These are phyloP conservation scores for Melanostoma scalare DNA, from an alignment of 2,888 invertebrate species.

Conservation along the genomic window DNA sequence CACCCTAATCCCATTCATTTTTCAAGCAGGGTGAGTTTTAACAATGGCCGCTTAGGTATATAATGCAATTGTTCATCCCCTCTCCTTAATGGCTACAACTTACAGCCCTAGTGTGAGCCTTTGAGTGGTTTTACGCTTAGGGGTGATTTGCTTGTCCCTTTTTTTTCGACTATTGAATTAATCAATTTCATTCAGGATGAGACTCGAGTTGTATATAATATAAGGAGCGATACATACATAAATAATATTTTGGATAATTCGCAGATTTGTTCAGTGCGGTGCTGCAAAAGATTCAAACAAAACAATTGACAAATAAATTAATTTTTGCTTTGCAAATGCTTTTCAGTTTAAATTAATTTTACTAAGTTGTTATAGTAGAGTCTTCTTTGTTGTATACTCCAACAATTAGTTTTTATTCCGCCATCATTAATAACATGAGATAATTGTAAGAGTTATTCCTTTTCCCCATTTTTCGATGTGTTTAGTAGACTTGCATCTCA, in stretches of 20 bases:
- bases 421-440: too few relatives aligned
- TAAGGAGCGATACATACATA: neutral
- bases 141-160: conserved; percentile 68
- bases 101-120: conserved; percentile 61
- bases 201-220: conserved; percentile 30
- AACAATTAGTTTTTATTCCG: too few relatives aligned
- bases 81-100: conserved; percentile 58
- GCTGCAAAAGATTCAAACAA: neutral
- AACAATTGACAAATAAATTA: too few relatives aligned
- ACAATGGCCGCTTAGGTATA: conserved; percentile 71
- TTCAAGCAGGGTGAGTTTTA: conserved; percentile 59
- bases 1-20: conserved; percentile 58
- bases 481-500: too few relatives aligned
- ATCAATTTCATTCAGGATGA: conserved; percentile 54
- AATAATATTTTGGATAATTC: conserved; percentile 18
- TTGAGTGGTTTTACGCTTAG: conserved; percentile 65
- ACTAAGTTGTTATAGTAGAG: too few relatives aligned
- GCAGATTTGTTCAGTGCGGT: neutral
- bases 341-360: too few relatives aligned
- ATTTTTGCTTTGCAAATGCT: too few relatives aligned
- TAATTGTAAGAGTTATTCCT: too few relatives aligned
- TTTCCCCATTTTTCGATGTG: too few relatives aligned
- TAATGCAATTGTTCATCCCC: conserved; percentile 70
- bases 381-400: too few relatives aligned
- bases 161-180: conserved; percentile 43